A percentile compares a stretch with the other conserved stretches of the same genome.
Conservation (phyloP, 2,888 invertebrate genomes). For the Platycnemis pennipes region DNA sequence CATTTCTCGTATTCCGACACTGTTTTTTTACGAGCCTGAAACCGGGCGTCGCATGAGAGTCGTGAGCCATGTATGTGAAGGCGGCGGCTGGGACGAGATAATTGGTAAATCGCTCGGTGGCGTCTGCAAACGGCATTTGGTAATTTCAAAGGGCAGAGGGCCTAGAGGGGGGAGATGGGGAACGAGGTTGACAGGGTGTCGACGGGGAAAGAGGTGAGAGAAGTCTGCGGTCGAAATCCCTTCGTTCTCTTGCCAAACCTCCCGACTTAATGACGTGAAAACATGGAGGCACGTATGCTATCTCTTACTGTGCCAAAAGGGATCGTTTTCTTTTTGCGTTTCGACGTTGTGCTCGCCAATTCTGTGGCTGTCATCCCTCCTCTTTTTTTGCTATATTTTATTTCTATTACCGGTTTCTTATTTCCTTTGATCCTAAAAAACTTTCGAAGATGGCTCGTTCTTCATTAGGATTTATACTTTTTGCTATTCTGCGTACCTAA, state of each 20-base stretch:
- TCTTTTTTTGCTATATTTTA: too few species aligned
- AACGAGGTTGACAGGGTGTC: neutral
- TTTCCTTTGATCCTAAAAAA: too few species aligned
- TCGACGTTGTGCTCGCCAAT: too few species aligned
- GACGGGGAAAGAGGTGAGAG: neutral
- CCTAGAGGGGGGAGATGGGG: neutral
- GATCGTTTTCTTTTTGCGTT: neutral
- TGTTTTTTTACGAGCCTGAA: neutral
- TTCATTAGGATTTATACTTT: too few species aligned
- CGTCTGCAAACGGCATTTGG: neutral
- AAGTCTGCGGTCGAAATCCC: neutral
- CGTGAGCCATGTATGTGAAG: neutral
- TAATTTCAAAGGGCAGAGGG: neutral
- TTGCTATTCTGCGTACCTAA: too few species aligned
- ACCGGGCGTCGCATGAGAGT: neutral
- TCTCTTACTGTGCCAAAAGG: neutral
- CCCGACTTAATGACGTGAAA: constrained; percentile 10
- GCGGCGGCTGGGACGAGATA: constrained; percentile 12
- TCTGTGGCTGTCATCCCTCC: too few species aligned
- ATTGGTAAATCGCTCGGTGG: neutral
- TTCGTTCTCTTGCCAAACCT: neutral
- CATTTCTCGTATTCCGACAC: neutral
- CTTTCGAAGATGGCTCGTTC: too few species aligned
- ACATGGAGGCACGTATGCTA: neutral
- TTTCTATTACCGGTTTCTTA: too few species aligned